phyloP scores from a whole-genome alignment of 2,113 vertebrate genomes.

The Columba janthina region DNA sequence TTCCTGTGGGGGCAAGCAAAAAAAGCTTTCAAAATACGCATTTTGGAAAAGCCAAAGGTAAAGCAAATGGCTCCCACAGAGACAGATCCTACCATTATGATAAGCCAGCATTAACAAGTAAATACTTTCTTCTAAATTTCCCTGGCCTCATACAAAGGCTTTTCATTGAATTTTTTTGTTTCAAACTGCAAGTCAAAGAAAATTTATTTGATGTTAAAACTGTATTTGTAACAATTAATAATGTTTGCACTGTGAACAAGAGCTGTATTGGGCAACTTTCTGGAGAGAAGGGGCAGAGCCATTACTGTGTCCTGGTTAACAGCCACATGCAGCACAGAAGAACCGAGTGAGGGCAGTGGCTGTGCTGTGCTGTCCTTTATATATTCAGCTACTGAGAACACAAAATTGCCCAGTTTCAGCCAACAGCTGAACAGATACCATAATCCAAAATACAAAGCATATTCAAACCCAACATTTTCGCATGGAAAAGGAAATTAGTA shows the following conservation, averaged over 20 bases:
- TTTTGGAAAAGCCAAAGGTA: not conserved
- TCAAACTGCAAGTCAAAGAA: not conserved
- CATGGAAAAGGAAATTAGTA: not conserved
- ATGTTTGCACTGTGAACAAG: not conserved
- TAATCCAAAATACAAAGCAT: not conserved
- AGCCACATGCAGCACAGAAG: not conserved
- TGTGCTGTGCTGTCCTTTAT: not conserved
- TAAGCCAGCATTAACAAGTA: not conserved
- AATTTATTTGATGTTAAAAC: not conserved
- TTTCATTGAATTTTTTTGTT: not conserved
- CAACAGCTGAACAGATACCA: not conserved
- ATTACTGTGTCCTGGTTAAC: not conserved
- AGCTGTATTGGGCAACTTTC: not conserved
- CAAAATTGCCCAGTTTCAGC: not conserved
- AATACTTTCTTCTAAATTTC: not conserved
- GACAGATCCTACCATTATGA: not conserved
- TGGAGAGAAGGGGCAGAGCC: not conserved
- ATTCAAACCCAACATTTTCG: not conserved
- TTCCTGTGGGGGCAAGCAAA: constrained; percentile 74
- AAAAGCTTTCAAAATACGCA: not conserved
- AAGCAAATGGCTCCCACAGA: not conserved
- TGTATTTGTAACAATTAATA: not conserved
- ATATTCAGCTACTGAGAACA: not conserved
- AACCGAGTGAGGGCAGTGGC: not conserved
- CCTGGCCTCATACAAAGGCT: not conserved